phyloP scores from a whole-genome alignment of 2,888 invertebrate species.

The Stramonita haemastoma region DNA sequence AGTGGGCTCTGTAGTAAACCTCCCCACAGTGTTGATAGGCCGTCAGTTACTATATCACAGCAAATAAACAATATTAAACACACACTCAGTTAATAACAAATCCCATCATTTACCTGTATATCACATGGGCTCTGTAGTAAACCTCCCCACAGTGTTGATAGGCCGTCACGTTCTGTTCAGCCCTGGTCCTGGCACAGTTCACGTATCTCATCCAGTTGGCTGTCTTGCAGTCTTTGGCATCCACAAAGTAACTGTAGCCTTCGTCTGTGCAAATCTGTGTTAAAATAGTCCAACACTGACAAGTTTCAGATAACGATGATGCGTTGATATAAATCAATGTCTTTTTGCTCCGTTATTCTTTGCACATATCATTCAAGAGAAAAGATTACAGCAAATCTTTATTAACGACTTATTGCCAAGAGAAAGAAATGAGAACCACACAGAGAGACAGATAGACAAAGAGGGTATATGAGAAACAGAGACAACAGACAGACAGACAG shows the following conservation, averaged over 20 bases:
- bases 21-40: slow-evolving; percentile 8
- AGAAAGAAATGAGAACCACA: no score
- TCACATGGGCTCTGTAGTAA: slow-evolving; percentile 44
- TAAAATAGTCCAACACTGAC: neutral
- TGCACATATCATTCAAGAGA: no score
- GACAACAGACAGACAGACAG: no score
- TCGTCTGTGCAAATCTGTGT: slow-evolving; percentile 41
- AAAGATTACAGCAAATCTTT: no score
- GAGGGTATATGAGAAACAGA: no score
- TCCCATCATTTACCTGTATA: neutral
- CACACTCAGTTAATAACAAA: no score
- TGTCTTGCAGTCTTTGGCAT: slow-evolving; percentile 42
- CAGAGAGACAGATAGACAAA: no score
- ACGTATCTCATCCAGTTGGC: slow-evolving; percentile 51
- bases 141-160: slow-evolving; percentile 46
- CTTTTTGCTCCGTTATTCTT: no score
- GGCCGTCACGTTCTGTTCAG: slow-evolving; percentile 50
- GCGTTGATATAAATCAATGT: no score
- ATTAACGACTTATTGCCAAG: no score
- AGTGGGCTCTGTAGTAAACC: slow-evolving; percentile 44
- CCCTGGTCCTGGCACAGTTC: slow-evolving; percentile 48
- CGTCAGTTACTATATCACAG: neutral
- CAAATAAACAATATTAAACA: no score
- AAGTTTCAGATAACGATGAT: no score
- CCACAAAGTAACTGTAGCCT: slow-evolving; percentile 44